Evolutionary conservation across 2,888 invertebrate species (phyloP).

Genomic region (Cyclophora punctaria): DNA sequence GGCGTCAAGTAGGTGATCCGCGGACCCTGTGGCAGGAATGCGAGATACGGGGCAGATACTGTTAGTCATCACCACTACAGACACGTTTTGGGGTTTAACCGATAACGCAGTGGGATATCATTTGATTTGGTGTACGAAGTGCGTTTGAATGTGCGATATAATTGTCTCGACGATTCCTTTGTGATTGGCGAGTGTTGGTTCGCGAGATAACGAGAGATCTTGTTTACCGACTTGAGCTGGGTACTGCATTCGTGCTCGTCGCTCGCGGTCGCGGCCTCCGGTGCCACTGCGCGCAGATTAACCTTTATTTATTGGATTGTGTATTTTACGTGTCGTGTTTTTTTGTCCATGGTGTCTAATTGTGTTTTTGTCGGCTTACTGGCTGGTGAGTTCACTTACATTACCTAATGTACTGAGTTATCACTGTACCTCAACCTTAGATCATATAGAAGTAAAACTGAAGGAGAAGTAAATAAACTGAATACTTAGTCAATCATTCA

Average conservation of each 20-base stretch:
- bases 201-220: slow-evolving; percentile 49
- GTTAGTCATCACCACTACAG: slow-evolving; percentile 66
- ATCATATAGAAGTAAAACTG: too few relatives aligned
- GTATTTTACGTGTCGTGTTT: slow-evolving; percentile 10
- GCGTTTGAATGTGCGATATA: slow-evolving; percentile 46
- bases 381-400: slow-evolving; percentile 37
- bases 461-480: too few relatives aligned
- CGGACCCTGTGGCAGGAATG: slow-evolving; percentile 38
- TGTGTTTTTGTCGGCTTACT: slow-evolving; percentile 58
- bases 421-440: too few relatives aligned
- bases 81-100: slow-evolving; percentile 45
- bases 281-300: too few relatives aligned
- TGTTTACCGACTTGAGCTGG: slow-evolving; percentile 40
- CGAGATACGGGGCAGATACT: slow-evolving; percentile 54
- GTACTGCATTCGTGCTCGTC: slow-evolving; percentile 37
- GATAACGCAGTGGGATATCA: slow-evolving; percentile 39
- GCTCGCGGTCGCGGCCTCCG: slow-evolving; percentile 20
- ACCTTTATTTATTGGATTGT: slow-evolving; percentile 5
- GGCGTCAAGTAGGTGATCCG: slow-evolving; percentile 53
- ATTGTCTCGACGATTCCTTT: slow-evolving; percentile 57
- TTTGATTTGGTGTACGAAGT: slow-evolving; percentile 32
- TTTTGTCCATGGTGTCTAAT: slow-evolving; percentile 56
- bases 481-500: too few relatives aligned
- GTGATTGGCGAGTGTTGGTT: slow-evolving; percentile 51
- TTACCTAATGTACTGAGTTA: too few relatives aligned